Base-by-base conservation (phyloP, 2,797 vertebrate species). In the Rhinatrema bivittatum region DNA sequence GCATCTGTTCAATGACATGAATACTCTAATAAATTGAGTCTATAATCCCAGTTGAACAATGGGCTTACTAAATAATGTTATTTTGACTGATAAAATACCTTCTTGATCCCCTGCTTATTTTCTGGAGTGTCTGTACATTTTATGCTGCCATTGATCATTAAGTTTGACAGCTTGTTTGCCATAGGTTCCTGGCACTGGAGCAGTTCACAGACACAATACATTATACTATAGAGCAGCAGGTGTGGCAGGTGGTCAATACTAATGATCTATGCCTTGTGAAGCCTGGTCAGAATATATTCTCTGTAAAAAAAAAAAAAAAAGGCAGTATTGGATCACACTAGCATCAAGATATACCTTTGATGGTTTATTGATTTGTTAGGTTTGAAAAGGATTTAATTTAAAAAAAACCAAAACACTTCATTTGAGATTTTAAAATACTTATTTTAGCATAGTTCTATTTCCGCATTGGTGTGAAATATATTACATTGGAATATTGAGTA, bases 401-500 rank as follows among this genome's bases (percentile, higher is more conserved):
- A 31, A 49, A 9, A 54, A 44, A n/a, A n/a, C n/a, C n/a, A 5
- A 12, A 2, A 31, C 10, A 27, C 52, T 17, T 3, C 2, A 10
- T 14, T 29, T 39, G 34, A 16, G 22, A 46, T 54, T 57, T 16
- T 18, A 51, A 39, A 39, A 30, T 47, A 32, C n/a, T 41, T 49
- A 31, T 44, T 20, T 42, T 29, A 36, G 31, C 1, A 34, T 23
- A n/a, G 5, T 10, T 18, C 21, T 9, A 22, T 7, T 46, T 29
- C 42, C 45, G 46, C 39, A 50, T 44, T 45, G 39, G 15, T 8
- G 9, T 25, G 20, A 46, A 40, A 10, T 36, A 50, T 32, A 41
- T 39, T 20, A n/a, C 42, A 32, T 50, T 29, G 11, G 21, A 9
- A 26, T 56, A 20, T 47, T 55, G 31, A 63, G 72, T 62, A 42